Conservation (phyloP, 2,888 invertebrate species). For the Acleris laterana region DNA sequence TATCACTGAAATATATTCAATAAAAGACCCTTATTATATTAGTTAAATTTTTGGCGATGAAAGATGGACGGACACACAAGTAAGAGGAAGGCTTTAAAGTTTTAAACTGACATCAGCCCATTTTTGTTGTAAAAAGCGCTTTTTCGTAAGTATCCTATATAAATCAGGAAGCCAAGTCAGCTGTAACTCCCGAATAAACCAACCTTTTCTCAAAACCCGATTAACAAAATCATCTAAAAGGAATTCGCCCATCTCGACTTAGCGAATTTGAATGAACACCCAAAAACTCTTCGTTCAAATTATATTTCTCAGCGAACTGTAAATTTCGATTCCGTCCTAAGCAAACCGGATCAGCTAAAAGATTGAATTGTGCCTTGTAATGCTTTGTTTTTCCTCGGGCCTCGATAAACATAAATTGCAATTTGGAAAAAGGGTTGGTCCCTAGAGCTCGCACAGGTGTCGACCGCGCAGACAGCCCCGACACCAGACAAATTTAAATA, state of each 20-base stretch:
- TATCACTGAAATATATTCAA: too few relatives aligned
- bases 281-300: conserved; percentile 18
- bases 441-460: conserved; percentile 18
- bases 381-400: conserved; percentile 27
- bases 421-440: conserved; percentile 53
- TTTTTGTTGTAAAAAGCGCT: too few relatives aligned
- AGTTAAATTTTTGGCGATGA: too few relatives aligned
- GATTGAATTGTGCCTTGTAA: conserved; percentile 29
- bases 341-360: conserved; percentile 22
- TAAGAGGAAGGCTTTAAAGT: too few relatives aligned
- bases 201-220: neutral
- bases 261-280: conserved; percentile 15
- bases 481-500: conserved; percentile 26
- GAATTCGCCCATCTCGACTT: neutral
- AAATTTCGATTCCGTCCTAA: conserved; percentile 17
- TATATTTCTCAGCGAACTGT: conserved; percentile 21
- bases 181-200: neutral
- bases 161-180: too few relatives aligned
- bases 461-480: conserved; percentile 5
- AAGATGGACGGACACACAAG: too few relatives aligned
- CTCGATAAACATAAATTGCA: conserved; percentile 42
- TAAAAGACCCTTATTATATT: too few relatives aligned
- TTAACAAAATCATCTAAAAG: conserved; percentile 1
- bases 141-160: too few relatives aligned
- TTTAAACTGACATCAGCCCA: too few relatives aligned